phyloP scores from a whole-genome alignment of 2,797 vertebrate genomes.

The Loris lydekkerianus region DNA sequence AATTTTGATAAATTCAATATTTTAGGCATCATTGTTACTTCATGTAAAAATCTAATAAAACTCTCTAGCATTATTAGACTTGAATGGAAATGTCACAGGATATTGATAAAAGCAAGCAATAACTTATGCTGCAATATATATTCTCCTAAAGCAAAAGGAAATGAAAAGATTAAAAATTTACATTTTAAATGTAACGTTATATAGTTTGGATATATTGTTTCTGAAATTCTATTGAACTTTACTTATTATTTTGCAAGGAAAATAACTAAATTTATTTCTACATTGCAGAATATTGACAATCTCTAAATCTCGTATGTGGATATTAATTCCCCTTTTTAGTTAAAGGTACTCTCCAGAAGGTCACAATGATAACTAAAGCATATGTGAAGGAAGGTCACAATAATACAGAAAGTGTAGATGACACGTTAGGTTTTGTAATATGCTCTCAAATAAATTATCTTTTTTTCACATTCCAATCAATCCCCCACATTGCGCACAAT shows the following conservation, averaged over 20 bases:
- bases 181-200: background rate
- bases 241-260: background rate
- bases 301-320: background rate
- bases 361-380: background rate
- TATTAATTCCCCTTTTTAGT: background rate
- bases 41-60: conserved; percentile 21
- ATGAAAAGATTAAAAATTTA: background rate
- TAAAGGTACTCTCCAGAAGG: background rate
- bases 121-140: background rate
- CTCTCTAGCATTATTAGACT: background rate
- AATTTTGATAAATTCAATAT: conserved; percentile 24
- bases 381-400: background rate
- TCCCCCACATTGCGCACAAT: background rate
- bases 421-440: background rate
- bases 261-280: conserved; percentile 14
- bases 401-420: background rate
- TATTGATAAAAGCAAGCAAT: background rate
- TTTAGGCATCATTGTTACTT: background rate
- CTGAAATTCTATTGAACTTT: background rate
- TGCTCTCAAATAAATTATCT: background rate
- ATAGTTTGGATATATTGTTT: background rate
- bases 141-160: conserved; percentile 5
- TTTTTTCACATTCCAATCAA: background rate
- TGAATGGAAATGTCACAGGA: conserved; percentile 23
- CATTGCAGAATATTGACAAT: background rate